Conservation (phyloP, 1,140 invertebrate genomes). For the Drosophila nigrodunni region DNA sequence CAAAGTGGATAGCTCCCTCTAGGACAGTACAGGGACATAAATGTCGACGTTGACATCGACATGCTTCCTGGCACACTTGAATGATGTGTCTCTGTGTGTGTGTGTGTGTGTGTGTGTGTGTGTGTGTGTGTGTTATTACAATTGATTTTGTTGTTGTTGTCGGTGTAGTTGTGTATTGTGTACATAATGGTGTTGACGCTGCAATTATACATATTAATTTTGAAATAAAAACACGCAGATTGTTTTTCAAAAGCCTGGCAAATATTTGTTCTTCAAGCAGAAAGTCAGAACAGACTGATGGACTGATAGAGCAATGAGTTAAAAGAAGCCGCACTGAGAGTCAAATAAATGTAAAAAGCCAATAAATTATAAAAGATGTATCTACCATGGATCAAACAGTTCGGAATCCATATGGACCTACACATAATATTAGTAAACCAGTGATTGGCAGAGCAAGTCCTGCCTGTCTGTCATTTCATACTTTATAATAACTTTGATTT, state of each 20-base stretch:
- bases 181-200: conserved; percentile 50
- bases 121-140: conserved; percentile 28
- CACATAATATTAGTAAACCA: too few relatives aligned
- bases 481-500: too few relatives aligned
- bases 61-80: conserved; percentile 31
- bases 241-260: conserved; percentile 39
- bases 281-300: neutral
- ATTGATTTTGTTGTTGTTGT: neutral
- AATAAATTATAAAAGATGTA: too few relatives aligned
- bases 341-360: too few relatives aligned
- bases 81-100: conserved; percentile 3
- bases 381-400: too few relatives aligned
- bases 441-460: too few relatives aligned
- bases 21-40: conserved; percentile 2
- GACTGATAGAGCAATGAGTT: neutral
- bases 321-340: too few relatives aligned
- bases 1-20: neutral
- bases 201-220: conserved; percentile 78
- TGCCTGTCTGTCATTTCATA: too few relatives aligned
- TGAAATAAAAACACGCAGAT: conserved; percentile 63
- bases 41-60: conserved; percentile 1
- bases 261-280: conserved; percentile 11
- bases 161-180: conserved; percentile 22
- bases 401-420: too few relatives aligned
- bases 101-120: neutral